Base-by-base conservation (phyloP, 2,797 vertebrate genomes). In the Rhincodon typus region DNA sequence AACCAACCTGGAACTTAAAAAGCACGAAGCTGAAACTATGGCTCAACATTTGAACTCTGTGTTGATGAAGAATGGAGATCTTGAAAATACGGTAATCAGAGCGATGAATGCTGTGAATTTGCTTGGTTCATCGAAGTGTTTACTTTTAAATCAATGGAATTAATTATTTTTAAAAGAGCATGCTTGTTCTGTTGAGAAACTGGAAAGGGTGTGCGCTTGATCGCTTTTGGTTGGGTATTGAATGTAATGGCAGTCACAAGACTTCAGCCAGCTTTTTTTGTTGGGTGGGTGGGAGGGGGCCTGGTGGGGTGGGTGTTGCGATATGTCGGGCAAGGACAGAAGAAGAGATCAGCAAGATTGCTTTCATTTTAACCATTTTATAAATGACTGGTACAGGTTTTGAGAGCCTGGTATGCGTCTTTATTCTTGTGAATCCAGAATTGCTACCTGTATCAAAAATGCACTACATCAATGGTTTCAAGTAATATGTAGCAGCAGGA, bases 31-130 rank as follows among this genome's bases (percentile, higher is more conserved):
- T 95, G 98, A 97, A 96, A 98, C 97, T 5, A 98, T 98, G 19
- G 98, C 98, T 19, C 99, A 99, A 96, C 99, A 99, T 96, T 98
- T 99, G 96, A 98, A 98, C 96, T 97, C 99, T 97, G 98, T 99
- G 97, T 98, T 98, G 96, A 98, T 98, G 96, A 98, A 98, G 97
- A 99, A 98, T 97, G 98, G 97, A 96, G 97, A 97, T 17, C 97
- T 99, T 95, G 99, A 99, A 97, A 98, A 98, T 96, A 99, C 99
- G 99, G 99, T 99, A 97, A 96, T 72, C 27, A 95, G 96, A 95
- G 77, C n/a, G 53, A 53, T 96, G 3, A 42, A 46, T n/a, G 15
- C 2, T 53, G 66, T 95, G 53, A 70, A 72, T 50, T 88, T 90
- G 66, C n/a, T 70, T 10, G 53, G 79, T 94, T n/a, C 57, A 87